Evolutionary conservation across 2,888 invertebrate species (phyloP).

Genomic region (Leistus spinibarbis): DNA sequence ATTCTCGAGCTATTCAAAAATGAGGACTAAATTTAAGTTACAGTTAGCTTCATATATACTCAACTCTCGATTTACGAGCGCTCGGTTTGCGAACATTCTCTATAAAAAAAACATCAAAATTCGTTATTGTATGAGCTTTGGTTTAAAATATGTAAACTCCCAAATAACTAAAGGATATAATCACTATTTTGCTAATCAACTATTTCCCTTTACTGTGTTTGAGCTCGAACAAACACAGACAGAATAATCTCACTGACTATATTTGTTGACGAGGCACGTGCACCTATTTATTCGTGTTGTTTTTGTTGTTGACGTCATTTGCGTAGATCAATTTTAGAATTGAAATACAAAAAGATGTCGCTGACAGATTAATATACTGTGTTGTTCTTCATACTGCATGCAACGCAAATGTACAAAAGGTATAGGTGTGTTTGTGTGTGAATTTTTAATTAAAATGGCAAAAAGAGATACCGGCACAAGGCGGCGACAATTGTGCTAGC

Average conservation of each 20-base stretch:
- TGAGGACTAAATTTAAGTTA: too few species aligned
- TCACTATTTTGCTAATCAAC: too few species aligned
- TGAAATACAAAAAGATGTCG: neutral
- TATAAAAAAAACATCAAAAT: too few species aligned
- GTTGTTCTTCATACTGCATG: neutral
- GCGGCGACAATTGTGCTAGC: neutral
- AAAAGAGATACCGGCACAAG: neutral
- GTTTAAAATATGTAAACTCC: too few species aligned
- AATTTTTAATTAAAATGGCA: neutral
- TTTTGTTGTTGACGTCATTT: neutral
- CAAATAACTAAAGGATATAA: too few species aligned
- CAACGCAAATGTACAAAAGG: neutral
- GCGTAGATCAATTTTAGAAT: neutral
- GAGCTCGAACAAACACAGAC: too few species aligned
- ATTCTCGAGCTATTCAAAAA: too few species aligned
- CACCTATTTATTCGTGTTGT: neutral
- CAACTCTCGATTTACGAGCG: too few species aligned
- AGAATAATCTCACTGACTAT: neutral
- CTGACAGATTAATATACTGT: conserved; percentile 1
- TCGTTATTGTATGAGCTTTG: too few species aligned
- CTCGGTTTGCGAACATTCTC: too few species aligned
- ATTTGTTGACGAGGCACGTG: neutral
- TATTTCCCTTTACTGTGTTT: too few species aligned
- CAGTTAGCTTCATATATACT: too few species aligned
- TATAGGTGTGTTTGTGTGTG: neutral